Evolutionary conservation across 2,888 invertebrate genomes (phyloP), one percentile per base, ranked within the genome.

Genomic region (Stegana nigrithorax): DNA sequence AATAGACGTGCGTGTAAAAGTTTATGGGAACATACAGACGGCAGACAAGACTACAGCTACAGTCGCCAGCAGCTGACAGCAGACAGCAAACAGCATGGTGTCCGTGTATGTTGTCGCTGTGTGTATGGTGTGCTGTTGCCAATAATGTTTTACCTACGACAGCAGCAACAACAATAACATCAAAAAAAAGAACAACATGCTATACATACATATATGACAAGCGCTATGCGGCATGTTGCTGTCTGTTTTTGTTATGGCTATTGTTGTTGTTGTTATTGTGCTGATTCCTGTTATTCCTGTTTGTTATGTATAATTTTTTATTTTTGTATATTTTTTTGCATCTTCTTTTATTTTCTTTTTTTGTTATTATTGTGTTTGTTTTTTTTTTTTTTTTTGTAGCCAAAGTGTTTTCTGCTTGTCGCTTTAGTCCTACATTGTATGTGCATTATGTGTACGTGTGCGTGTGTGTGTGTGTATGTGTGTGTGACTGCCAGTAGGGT

Each of bases 391-490:
- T 45, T 62, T 64, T 59, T 36, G 45, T 44, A 29, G 23, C 36
- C 51, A 59, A 53, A 68, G 62, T 64, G 61, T 62, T 57, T 55
- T 59, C 61, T n/a, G n/a, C n/a, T n/a, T n/a, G n/a, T n/a, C n/a
- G n/a, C n/a, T n/a, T n/a, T n/a, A n/a, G n/a, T n/a, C n/a, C n/a
- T n/a, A n/a, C n/a, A n/a, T n/a, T n/a, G n/a, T n/a, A n/a, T n/a
- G n/a, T n/a, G n/a, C n/a, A 32, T 19, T 14, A 45, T 32, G 27
- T 57, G 56, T 32, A 45, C 12, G 25, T 45, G 27, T 42, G 27
- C 53, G 27, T 45, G 25, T 64, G 61, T 64, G 2, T 56, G 7
- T 60, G 6, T 59, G 64, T 63, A 47, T 63, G 60, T 60, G 56
- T 61, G 44, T 63, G 60, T 27, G 2, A 4, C 39, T 39, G n/a